phyloP scores from a whole-genome alignment of 2,888 invertebrate genomes.

The Drosophila nr. medialis region DNA sequence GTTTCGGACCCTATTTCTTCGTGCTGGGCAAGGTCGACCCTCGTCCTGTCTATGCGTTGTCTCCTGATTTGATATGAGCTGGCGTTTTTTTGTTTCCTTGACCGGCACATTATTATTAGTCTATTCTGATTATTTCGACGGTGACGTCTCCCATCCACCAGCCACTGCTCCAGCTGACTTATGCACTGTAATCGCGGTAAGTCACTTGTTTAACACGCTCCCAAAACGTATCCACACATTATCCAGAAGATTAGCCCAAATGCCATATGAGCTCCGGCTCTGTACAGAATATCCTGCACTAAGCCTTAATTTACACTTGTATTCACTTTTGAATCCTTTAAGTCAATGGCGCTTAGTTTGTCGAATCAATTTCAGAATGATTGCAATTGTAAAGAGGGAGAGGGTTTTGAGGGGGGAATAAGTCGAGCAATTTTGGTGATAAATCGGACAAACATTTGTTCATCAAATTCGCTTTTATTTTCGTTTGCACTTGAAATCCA shows the following conservation, averaged over 20 bases:
- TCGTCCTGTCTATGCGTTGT: background rate
- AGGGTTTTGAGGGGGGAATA: background rate
- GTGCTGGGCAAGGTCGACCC: slow-evolving; percentile 30
- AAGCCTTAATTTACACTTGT: background rate
- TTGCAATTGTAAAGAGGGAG: background rate
- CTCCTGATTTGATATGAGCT: slow-evolving; percentile 12
- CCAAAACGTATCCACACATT: background rate
- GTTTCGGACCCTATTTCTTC: slow-evolving; percentile 37
- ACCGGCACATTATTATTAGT: slow-evolving; percentile 36
- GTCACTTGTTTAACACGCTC: background rate
- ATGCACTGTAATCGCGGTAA: background rate
- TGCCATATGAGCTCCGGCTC: background rate
- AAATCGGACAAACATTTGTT: slow-evolving; percentile 47
- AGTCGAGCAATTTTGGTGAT: slow-evolving; percentile 25
- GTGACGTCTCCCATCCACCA: background rate
- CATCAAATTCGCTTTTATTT: slow-evolving; percentile 48
- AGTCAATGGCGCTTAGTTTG: background rate
- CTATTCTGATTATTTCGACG: slow-evolving; percentile 26
- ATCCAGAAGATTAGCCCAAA: background rate
- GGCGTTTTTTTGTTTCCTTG: slow-evolving; percentile 12
- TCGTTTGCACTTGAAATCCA: slow-evolving; percentile 64
- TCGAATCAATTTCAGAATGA: background rate
- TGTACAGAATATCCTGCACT: too few relatives aligned
- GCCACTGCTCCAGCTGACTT: slow-evolving; percentile 7
- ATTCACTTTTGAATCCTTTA: background rate